Conservation (phyloP, 2,797 vertebrate species). For the Melopsittacus undulatus region DNA sequence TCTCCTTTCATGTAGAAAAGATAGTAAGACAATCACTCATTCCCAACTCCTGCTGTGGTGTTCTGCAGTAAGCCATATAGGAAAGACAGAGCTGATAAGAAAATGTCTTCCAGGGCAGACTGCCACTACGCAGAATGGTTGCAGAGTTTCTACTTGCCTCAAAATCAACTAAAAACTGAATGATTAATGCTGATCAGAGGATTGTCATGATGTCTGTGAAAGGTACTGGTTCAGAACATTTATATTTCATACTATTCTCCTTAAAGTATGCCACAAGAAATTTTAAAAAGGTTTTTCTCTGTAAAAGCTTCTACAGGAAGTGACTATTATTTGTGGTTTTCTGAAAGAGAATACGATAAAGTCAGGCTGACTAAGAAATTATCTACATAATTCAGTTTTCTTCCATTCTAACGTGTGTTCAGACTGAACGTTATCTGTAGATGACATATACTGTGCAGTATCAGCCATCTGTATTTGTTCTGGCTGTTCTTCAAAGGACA, state of each 20-base stretch:
- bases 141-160: background rate
- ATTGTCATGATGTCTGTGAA: background rate
- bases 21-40: background rate
- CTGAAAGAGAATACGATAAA: background rate
- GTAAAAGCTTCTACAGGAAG: background rate
- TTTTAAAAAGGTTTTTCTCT: background rate
- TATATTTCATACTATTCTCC: background rate
- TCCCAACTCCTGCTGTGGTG: background rate
- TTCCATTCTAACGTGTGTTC: constrained; percentile 3
- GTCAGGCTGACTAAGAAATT: background rate
- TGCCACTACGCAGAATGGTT: background rate
- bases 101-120: background rate
- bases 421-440: background rate
- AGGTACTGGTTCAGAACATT: background rate
- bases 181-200: background rate
- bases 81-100: background rate
- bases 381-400: background rate
- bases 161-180: background rate
- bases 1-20: background rate
- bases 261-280: background rate
- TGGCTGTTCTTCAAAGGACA: constrained; percentile 51
- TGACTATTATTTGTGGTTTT: background rate
- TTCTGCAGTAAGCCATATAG: background rate
- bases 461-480: constrained; percentile 50
- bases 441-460: background rate